Percentiles rank a stretch among this genome's conserved stretches.
phyloP scores from a whole-genome alignment of 2,113 vertebrate species.

The Ellobius talpinus region DNA sequence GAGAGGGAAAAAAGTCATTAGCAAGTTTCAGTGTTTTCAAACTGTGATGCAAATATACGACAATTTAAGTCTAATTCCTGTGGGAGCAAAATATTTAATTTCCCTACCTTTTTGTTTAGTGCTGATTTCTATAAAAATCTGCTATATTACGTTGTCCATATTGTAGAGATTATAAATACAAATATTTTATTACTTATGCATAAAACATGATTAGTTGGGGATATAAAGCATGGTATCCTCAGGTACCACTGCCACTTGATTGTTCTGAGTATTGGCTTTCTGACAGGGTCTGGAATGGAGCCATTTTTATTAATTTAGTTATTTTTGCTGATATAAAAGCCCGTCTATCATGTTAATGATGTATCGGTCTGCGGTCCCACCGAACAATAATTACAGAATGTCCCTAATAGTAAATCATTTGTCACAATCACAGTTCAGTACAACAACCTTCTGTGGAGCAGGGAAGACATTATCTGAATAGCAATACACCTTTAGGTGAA shows the following conservation, averaged over 20 bases:
- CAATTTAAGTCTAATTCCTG: conserved; percentile 38
- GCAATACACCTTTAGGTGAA: conserved; percentile 88
- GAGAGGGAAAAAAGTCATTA: conserved; percentile 6
- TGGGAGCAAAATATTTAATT: conserved; percentile 54
- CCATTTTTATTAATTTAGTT: conserved; percentile 95
- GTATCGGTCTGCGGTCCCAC: conserved; percentile 91
- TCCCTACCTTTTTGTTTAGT: neutral
- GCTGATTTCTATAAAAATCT: conserved; percentile 72
- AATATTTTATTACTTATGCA: conserved; percentile 85
- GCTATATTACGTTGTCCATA: conserved; percentile 69
- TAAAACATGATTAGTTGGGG: conserved; percentile 85
- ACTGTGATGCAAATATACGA: neutral
- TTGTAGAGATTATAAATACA: conserved; percentile 71
- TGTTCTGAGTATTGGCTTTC: conserved; percentile 91
- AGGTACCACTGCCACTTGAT: conserved; percentile 89
- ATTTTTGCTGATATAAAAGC: conserved; percentile 94
- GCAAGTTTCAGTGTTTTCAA: conserved; percentile 65
- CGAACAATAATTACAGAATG: conserved; percentile 94
- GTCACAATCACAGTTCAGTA: conserved; percentile 90
- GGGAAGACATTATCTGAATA: conserved; percentile 89
- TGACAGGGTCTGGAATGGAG: conserved; percentile 92
- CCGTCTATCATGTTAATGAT: conserved; percentile 93
- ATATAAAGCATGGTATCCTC: conserved; percentile 84
- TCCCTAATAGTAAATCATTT: conserved; percentile 94
- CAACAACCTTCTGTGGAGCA: conserved; percentile 90